A percentile compares a stretch with the other conserved stretches of the same genome.
These are phyloP conservation scores for Rhingia campestris DNA, from an alignment of 2,888 invertebrate species.

Conservation along the genomic window DNA sequence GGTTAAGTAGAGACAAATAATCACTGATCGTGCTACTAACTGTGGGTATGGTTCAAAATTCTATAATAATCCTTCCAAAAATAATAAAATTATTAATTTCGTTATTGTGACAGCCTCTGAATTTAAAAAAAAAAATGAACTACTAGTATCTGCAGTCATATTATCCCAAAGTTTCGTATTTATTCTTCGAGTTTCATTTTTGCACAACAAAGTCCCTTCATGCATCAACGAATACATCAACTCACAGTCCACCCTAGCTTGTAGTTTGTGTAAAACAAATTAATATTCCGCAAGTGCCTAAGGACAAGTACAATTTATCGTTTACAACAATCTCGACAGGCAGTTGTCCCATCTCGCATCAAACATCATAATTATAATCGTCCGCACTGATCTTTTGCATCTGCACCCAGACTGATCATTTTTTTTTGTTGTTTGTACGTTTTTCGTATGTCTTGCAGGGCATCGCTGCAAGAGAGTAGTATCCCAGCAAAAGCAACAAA, in stretches of 20 bases:
- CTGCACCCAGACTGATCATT: slow-evolving; percentile 37
- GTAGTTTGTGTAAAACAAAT: slow-evolving; percentile 37
- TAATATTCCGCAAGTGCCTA: slow-evolving; percentile 52
- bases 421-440: background rate
- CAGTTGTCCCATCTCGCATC: slow-evolving; percentile 66
- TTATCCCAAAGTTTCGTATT: background rate
- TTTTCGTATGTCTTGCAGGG: slow-evolving; percentile 27
- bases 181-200: background rate
- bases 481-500: slow-evolving; percentile 2
- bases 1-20: too few species aligned
- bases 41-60: too few species aligned
- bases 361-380: slow-evolving; percentile 69
- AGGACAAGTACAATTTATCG: slow-evolving; percentile 58
- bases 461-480: slow-evolving; percentile 8
- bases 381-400: slow-evolving; percentile 64
- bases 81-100: too few species aligned
- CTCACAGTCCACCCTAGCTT: background rate
- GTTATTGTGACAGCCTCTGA: too few species aligned
- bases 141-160: too few species aligned
- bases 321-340: slow-evolving; percentile 65
- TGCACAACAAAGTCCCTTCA: background rate
- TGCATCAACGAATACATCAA: background rate
- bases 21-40: too few species aligned
- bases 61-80: too few species aligned
- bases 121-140: too few species aligned